Evolutionary conservation across 2,113 vertebrate species (phyloP).

Genomic region (Apteryx mantelli): DNA sequence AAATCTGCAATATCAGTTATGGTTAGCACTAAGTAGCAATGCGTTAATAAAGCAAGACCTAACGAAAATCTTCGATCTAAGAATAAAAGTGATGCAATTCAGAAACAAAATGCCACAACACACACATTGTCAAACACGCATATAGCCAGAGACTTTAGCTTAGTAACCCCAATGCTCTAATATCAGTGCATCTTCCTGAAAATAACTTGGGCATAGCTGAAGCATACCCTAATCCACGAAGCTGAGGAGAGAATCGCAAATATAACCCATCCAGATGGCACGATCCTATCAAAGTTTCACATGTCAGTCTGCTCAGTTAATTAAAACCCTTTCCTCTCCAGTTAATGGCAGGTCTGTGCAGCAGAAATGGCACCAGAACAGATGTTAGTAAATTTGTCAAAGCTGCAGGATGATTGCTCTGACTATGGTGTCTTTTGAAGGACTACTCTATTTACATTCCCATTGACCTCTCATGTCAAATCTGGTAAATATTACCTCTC

Average conservation of each 20-base stretch:
- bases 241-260: not conserved
- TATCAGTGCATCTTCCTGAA: not conserved
- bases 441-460: conserved; percentile 4
- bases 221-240: not conserved
- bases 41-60: not conserved
- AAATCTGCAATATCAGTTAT: not conserved
- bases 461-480: not conserved
- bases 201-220: not conserved
- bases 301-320: conserved; percentile 55
- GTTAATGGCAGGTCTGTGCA: conserved; percentile 57
- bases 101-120: not conserved
- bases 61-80: not conserved
- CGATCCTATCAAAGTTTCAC: conserved; percentile 12
- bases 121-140: not conserved
- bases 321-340: conserved; percentile 56
- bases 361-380: conserved; percentile 60
- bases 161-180: not conserved
- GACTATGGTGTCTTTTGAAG: not conserved
- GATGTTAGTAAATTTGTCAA: conserved; percentile 63
- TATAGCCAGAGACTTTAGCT: not conserved
- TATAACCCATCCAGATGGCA: conserved; percentile 56
- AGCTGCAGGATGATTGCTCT: conserved; percentile 30
- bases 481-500: conserved; percentile 23
- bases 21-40: rapidly evolving
- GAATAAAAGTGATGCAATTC: not conserved